phyloP scores from a whole-genome alignment of 2,797 vertebrate species.

The Sus cebifrons region DNA sequence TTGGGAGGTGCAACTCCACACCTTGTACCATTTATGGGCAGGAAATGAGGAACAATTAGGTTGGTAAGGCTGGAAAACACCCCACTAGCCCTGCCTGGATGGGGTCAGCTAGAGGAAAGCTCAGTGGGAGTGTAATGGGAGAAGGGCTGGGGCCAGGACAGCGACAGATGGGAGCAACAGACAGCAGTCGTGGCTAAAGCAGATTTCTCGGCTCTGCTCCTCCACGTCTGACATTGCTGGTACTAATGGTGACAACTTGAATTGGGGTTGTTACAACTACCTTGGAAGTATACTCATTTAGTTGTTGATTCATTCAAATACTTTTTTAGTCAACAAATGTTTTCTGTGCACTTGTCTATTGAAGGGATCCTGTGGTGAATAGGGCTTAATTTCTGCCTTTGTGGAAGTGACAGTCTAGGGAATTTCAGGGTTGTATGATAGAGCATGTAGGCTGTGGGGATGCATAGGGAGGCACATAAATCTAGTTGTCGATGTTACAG shows the following conservation, averaged over 20 bases:
- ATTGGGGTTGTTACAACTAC: neutral
- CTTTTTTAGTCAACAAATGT: conserved; percentile 69
- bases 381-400: conserved; percentile 55
- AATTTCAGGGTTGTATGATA: neutral
- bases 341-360: conserved; percentile 65
- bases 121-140: conserved; percentile 80
- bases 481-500: neutral
- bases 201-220: conserved; percentile 24
- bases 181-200: conserved; percentile 23
- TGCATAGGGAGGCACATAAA: neutral
- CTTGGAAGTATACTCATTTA: neutral
- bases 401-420: neutral
- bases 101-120: conserved; percentile 87
- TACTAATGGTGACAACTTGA: neutral
- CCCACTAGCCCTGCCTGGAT: conserved; percentile 72
- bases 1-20: conserved; percentile 86
- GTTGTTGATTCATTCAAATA: neutral
- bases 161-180: conserved; percentile 44
- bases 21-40: conserved; percentile 91
- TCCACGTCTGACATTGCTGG: neutral
- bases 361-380: neutral
- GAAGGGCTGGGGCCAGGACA: conserved; percentile 58
- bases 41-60: conserved; percentile 92
- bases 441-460: too few species aligned
- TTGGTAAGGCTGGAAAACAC: conserved; percentile 88